Conservation (phyloP, 2,113 vertebrate genomes). For the Xyrauchen texanus region DNA sequence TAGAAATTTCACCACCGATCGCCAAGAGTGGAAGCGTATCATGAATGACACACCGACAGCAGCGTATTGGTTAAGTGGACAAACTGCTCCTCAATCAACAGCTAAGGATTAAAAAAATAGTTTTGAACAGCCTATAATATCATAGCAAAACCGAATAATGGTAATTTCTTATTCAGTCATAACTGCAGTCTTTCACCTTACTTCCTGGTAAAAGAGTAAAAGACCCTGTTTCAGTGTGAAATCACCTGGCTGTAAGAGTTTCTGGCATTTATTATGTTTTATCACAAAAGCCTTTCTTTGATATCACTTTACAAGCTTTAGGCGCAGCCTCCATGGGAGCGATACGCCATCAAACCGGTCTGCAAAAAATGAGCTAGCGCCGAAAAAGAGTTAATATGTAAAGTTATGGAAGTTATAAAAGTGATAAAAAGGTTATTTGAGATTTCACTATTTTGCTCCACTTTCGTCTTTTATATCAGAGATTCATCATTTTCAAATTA, state of each 20-base stretch:
- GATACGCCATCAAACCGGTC: conserved; percentile 16
- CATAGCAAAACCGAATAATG: not conserved
- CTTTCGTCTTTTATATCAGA: conserved; percentile 35
- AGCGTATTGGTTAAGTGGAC: too few species aligned
- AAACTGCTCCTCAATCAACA: too few species aligned
- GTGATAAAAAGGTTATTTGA: conserved; percentile 43
- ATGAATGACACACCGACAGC: too few species aligned
- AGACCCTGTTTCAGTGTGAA: not conserved
- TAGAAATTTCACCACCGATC: too few species aligned
- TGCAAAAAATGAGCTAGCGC: conserved; percentile 18
- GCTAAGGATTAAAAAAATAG: too few species aligned
- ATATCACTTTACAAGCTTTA: conserved; percentile 34
- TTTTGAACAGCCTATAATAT: too few species aligned
- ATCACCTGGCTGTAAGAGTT: conserved; percentile 9
- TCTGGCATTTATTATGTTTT: conserved; percentile 31
- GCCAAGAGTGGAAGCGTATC: too few species aligned
- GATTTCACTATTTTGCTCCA: conserved; percentile 43
- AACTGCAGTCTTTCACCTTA: not conserved
- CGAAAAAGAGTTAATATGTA: conserved; percentile 42
- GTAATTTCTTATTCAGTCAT: conserved; percentile 8
- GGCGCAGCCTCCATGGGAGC: conserved; percentile 13
- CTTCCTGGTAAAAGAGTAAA: not conserved
- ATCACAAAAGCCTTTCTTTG: conserved; percentile 14
- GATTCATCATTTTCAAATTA: conserved; percentile 57
- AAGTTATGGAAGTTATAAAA: conserved; percentile 43